Conservation (phyloP, 2,797 vertebrate species). For the Lagocephalus sceleratus region DNA sequence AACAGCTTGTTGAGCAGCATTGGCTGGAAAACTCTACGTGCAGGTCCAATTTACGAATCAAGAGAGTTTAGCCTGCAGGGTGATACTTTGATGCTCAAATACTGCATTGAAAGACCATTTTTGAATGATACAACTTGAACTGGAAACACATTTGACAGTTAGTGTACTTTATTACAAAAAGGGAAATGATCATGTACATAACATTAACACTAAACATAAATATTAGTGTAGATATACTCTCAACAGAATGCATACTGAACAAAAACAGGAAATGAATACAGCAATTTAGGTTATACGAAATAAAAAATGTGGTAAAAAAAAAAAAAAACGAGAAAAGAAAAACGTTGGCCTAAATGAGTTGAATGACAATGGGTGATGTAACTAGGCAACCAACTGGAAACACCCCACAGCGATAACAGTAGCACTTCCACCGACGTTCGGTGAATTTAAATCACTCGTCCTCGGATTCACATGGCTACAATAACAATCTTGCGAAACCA, state of each 20-base stretch:
- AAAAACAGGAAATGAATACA: not conserved
- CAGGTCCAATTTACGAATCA: too few species aligned
- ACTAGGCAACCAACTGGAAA: slow-evolving; percentile 50
- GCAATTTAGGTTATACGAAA: not conserved
- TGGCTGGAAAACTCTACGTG: too few species aligned
- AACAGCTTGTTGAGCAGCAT: too few species aligned
- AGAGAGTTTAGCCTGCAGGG: too few species aligned
- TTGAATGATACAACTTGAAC: slow-evolving; percentile 71
- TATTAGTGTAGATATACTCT: not conserved
- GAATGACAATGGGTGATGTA: slow-evolving; percentile 47
- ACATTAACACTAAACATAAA: slow-evolving; percentile 40
- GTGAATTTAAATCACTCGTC: slow-evolving; percentile 24
- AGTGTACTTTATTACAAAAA: slow-evolving; percentile 73
- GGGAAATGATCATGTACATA: slow-evolving; percentile 51
- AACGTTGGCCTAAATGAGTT: not conserved
- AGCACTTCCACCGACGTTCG: not conserved
- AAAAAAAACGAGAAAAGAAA: not conserved
- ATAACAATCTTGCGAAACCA: slow-evolving; percentile 47
- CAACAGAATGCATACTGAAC: not conserved
- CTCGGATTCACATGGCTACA: slow-evolving; percentile 55
- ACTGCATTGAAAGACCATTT: not conserved
- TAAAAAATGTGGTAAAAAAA: not conserved
- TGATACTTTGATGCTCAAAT: too few species aligned
- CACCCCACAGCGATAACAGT: slow-evolving; percentile 10
- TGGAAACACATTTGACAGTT: slow-evolving; percentile 74